Conservation (phyloP, 2,113 vertebrate species). For the Peromyscus maniculatus region DNA sequence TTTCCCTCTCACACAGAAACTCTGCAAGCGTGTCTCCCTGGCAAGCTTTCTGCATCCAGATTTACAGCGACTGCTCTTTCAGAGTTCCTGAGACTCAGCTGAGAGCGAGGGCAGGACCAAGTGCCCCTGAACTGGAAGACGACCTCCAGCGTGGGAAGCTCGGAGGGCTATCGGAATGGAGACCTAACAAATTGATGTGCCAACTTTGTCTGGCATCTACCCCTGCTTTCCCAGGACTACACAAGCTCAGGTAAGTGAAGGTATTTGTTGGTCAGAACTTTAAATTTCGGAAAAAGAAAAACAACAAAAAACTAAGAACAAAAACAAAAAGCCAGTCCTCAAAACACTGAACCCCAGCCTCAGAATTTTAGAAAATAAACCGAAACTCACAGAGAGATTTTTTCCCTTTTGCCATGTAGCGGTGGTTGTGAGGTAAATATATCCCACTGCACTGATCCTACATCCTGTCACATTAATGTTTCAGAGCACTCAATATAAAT, state of each 20-base stretch:
- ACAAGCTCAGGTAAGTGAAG: constrained; percentile 75
- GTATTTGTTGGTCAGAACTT: constrained; percentile 77
- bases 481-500: constrained; percentile 99
- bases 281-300: constrained; percentile 64
- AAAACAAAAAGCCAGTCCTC: not conserved
- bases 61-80: constrained; percentile 40
- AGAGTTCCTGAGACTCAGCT: constrained; percentile 56
- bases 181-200: constrained; percentile 29
- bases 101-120: not conserved
- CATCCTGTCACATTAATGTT: constrained; percentile 99
- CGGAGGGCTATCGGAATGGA: not conserved
- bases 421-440: constrained; percentile 94
- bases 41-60: constrained; percentile 46
- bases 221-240: constrained; percentile 68
- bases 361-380: constrained; percentile 93
- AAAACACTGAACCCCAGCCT: constrained; percentile 81
- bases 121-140: not conserved
- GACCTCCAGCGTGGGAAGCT: fast-evolving
- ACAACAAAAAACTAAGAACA: not conserved
- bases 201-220: constrained; percentile 17
- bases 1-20: constrained; percentile 47
- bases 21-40: constrained; percentile 22
- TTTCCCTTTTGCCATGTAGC: constrained; percentile 86
- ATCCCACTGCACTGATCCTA: constrained; percentile 98
- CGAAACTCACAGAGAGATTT: constrained; percentile 27